Evolutionary conservation across 1,140 invertebrate species (phyloP).

Genomic region (Pissodes strobi): DNA sequence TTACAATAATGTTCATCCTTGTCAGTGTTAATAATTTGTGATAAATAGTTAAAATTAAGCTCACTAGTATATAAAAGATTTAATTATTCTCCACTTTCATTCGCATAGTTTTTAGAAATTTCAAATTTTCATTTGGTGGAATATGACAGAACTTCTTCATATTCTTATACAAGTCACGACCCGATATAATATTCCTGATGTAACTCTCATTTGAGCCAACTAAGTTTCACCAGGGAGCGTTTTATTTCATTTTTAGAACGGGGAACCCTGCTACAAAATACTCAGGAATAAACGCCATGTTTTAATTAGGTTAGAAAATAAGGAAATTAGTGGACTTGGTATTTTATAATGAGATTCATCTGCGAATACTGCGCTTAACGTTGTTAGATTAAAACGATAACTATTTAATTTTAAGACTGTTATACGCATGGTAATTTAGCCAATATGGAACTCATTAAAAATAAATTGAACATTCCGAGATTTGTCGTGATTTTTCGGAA

Average conservation of each 20-base stretch:
- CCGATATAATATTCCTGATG: not conserved
- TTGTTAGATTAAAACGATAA: too few species aligned
- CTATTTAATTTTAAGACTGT: too few species aligned
- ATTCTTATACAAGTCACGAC: not conserved
- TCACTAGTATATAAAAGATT: not conserved
- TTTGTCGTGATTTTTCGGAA: too few species aligned
- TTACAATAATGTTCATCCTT: too few species aligned
- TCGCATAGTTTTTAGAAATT: too few species aligned
- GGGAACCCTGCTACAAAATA: not conserved
- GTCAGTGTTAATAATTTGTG: too few species aligned
- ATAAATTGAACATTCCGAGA: too few species aligned
- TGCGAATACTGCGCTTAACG: too few species aligned
- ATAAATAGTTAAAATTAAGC: too few species aligned
- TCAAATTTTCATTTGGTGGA: not conserved
- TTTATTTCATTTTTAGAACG: slow-evolving; percentile 5
- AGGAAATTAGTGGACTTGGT: not conserved
- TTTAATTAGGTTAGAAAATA: slow-evolving; percentile 6
- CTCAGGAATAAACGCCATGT: not conserved
- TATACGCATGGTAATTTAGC: too few species aligned
- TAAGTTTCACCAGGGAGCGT: not conserved
- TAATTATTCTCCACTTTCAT: too few species aligned
- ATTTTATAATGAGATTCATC: slow-evolving; percentile 2
- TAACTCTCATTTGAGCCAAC: not conserved
- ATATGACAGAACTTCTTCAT: not conserved
- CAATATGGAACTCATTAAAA: too few species aligned